Evolutionary conservation across 2,797 vertebrate species (phyloP), one percentile per base, ranked within the genome.

Genomic region (Pangasius macronema): DNA sequence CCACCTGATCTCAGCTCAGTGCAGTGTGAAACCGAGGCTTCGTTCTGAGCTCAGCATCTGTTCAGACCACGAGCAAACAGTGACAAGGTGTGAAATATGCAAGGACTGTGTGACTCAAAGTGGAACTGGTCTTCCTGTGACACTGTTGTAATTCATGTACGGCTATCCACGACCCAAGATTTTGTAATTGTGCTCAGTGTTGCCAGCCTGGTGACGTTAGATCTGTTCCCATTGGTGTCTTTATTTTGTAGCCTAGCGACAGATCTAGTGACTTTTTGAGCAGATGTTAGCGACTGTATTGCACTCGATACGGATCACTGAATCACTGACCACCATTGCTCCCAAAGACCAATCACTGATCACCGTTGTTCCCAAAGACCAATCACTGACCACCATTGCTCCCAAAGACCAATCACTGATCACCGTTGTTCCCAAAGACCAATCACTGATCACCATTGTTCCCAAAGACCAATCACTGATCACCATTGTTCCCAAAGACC

Each of bases 21-120:
- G 16, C 76, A 57, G 76, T 18, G 27, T 80, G 51, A 80, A 80
- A 80, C 76, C 53, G 10, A n/a, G 51, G 16, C 75, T 53, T 77
- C 85, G 73, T 85, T 87, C 86, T 88, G 77, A 84, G 84, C 49
- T 80, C 77, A 80, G n/a, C 24, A 22, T 59, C 33, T 18, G 39
- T 57, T 59, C 36, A 82, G 24, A 22, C 36, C 39, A 27, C 9
- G 10, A 46, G 70, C 39, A 73, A 46, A 46, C 70, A 46, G 20
- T 27, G 39, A 68, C 22, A 20, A 27, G 18, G 39, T 73, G 68
- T 73, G 70, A 73, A 73, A 73, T 42, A 73, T 73, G 22, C 2
- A 9, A 73, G 39, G 70, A 46, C 14, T 14, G 39, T 73, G 70
- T 73, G 68, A 42, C 20, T 46, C 20, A 73, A 46, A 73, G 70